A percentile compares a stretch with the other conserved stretches of the same genome.
phyloP scores from a whole-genome alignment of 2,797 vertebrate genomes.

The Acestrorhynchus altus region DNA sequence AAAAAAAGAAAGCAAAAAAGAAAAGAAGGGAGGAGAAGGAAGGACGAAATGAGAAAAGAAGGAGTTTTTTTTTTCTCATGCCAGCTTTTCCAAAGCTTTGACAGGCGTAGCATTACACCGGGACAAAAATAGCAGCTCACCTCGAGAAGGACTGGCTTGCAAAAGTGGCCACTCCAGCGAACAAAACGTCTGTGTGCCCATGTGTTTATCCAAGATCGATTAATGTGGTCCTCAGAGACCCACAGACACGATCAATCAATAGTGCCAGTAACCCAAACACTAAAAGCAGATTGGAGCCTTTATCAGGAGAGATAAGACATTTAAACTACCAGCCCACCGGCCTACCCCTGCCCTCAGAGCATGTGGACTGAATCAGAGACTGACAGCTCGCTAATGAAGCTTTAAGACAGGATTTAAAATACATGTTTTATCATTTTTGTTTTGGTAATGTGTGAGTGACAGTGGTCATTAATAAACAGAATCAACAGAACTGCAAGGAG shows the following conservation, averaged over 20 bases:
- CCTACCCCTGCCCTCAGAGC: background rate
- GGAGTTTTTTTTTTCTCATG: conserved; percentile 15
- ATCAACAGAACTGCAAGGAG: background rate
- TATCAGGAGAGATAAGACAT: conserved; percentile 36
- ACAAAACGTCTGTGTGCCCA: conserved; percentile 64
- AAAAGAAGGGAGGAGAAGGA: conserved; percentile 32
- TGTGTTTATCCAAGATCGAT: conserved; percentile 67
- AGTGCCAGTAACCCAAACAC: conserved; percentile 58
- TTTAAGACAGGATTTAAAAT: too few species aligned
- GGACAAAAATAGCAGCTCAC: conserved; percentile 65
- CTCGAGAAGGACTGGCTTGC: conserved; percentile 61
- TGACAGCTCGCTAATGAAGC: background rate
- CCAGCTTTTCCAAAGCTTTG: conserved; percentile 48
- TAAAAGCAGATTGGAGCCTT: conserved; percentile 56
- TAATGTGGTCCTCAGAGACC: conserved; percentile 66
- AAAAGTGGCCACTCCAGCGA: conserved; percentile 56
- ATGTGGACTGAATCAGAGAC: background rate
- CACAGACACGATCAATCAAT: conserved; percentile 68
- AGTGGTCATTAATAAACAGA: background rate
- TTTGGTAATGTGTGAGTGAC: too few species aligned
- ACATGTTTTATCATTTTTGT: too few species aligned
- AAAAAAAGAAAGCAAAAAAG: conserved; percentile 16
- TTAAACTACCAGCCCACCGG: conserved; percentile 6
- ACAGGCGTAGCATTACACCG: conserved; percentile 59
- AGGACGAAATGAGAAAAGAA: conserved; percentile 21